Percentiles rank a stretch among this genome's conserved stretches.
Conservation (phyloP, 2,797 vertebrate genomes). For the Yasuhikotakia modesta region DNA sequence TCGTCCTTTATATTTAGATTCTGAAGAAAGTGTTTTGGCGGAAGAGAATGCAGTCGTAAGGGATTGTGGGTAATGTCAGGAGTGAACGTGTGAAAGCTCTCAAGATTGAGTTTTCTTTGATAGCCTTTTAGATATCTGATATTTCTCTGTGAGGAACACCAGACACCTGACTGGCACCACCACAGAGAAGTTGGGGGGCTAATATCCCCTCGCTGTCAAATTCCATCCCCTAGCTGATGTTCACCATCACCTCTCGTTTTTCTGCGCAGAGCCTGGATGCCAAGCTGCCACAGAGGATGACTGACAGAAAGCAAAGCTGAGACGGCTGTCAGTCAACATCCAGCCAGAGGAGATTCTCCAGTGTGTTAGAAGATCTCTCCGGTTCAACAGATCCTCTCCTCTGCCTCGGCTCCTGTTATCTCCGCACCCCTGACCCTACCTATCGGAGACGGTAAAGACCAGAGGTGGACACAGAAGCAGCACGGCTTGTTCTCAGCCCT, state of each 20-base stretch:
- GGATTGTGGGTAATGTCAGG: constrained; percentile 11
- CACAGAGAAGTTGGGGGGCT: constrained; percentile 46
- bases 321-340: constrained; percentile 76
- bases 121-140: constrained; percentile 66
- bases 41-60: neutral
- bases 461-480: constrained; percentile 46
- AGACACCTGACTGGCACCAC: constrained; percentile 60
- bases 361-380: constrained; percentile 62
- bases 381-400: constrained; percentile 39
- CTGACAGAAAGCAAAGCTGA: constrained; percentile 82
- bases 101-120: constrained; percentile 65
- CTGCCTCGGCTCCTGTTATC: constrained; percentile 61
- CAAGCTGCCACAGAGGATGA: constrained; percentile 82
- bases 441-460: constrained; percentile 20
- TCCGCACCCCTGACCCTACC: constrained; percentile 49
- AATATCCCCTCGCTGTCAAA: constrained; percentile 67
- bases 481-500: constrained; percentile 45
- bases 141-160: constrained; percentile 66
- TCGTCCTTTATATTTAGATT: neutral
- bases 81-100: constrained; percentile 62
- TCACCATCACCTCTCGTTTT: constrained; percentile 72
- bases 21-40: constrained; percentile 14
- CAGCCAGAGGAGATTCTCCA: constrained; percentile 73
- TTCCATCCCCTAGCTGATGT: constrained; percentile 68
- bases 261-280: constrained; percentile 69